Base-by-base conservation (phyloP, 2,797 vertebrate species). In the Peromyscus aztecus region DNA sequence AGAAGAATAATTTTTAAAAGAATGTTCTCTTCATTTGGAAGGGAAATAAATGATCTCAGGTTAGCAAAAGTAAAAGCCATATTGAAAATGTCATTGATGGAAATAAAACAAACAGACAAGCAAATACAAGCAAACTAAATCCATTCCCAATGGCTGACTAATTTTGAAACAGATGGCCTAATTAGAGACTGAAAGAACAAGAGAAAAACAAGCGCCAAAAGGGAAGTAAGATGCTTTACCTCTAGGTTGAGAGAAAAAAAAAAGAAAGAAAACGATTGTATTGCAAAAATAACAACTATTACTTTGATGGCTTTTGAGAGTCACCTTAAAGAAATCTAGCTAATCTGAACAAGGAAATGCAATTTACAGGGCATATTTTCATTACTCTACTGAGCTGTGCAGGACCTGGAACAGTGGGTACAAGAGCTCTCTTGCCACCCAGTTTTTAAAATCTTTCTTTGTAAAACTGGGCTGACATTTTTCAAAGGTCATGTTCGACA, bases 81-180 rank as follows among this genome's bases (percentile, higher is more conserved):
- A 76, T 91, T 94, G 59, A 82, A 96, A 85, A 97, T 95, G 82
- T 52, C 52, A 82, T 61, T 86, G 77, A 59, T 85, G 55, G 87
- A 96, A 96, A 75, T 85, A 78, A 94, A 96, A 82, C 73, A 88
- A 87, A 75, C 24, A 89, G 69, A 90, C 13, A 85, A 89, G 13
- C 52, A 89, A 95, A 94, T 29, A 94, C 59, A 94, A 97, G 77
- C 24, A 93, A 94, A 91, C 81, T 77, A 94, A 59, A 94, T 80
- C 59, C 40, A 80, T 90, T 94, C 88, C 87, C 57, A 91, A 24
- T 80, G 77, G 29, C 43, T 89, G 87, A 83, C 59, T 94, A 88
- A 89, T 94, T 94, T 82, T 69, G 80, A 90, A 97, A 96, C 65
- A 96, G 95, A 93, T 95, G 91, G 77, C 6, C n/a, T 95, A 91